These are phyloP conservation scores for Papilio helenus DNA, from an alignment of 1,140 invertebrate genomes.

Conservation along the genomic window DNA sequence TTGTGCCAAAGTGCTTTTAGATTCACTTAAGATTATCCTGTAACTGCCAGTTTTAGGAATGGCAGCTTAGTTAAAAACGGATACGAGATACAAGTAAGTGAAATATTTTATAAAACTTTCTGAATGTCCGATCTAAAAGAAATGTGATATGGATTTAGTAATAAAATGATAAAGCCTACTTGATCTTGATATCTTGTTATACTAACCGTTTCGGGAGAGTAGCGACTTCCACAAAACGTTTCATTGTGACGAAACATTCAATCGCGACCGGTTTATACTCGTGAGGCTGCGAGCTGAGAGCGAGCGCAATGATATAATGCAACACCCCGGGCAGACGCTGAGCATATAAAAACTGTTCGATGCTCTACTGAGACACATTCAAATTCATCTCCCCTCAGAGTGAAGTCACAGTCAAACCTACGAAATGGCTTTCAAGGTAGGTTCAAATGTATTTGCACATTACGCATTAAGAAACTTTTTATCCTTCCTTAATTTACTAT, in stretches of 20 bases:
- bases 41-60: too few species aligned
- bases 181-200: constrained; percentile 20
- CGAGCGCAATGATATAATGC: constrained; percentile 51
- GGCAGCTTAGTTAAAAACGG: too few species aligned
- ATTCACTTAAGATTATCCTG: too few species aligned
- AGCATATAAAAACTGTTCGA: constrained; percentile 67
- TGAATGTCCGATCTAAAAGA: too few species aligned
- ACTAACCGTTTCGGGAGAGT: constrained; percentile 37
- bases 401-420: constrained; percentile 59
- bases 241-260: constrained; percentile 30
- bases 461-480: background rate
- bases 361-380: constrained; percentile 64
- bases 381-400: constrained; percentile 67
- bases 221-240: constrained; percentile 13
- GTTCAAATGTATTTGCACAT: constrained; percentile 12
- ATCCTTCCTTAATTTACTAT: background rate
- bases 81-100: too few species aligned
- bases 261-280: constrained; percentile 36
- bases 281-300: constrained; percentile 13
- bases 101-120: too few species aligned
- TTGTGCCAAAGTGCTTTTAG: too few species aligned
- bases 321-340: constrained; percentile 56
- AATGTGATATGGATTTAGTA: background rate
- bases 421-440: constrained; percentile 77
- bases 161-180: background rate